Percentiles rank a stretch among this genome's conserved stretches.
Evolutionary conservation across 53 echinoderm and acorn worm genomes (phyloP).

Genomic region (Henricia sp.): DNA sequence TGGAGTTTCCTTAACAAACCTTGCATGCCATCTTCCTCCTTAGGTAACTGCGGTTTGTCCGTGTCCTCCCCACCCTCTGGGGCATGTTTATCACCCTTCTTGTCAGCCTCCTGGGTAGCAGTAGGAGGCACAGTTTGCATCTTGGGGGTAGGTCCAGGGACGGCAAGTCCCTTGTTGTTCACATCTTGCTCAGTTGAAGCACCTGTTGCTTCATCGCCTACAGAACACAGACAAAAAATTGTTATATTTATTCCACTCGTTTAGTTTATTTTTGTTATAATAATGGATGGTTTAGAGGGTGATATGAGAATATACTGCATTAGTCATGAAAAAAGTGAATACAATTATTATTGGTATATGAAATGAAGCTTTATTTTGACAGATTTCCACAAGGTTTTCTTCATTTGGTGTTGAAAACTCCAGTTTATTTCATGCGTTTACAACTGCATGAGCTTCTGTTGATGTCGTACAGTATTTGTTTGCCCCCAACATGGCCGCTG

Average conservation of each 20-base stretch:
- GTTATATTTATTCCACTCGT: neutral
- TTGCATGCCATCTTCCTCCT: slow-evolving; percentile 20
- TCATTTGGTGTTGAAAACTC: too few species aligned
- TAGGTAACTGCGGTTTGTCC: slow-evolving; percentile 12
- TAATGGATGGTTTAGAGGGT: too few species aligned
- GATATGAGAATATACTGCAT: too few species aligned
- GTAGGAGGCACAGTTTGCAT: slow-evolving; percentile 5
- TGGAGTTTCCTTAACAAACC: neutral
- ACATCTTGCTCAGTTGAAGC: slow-evolving; percentile 8
- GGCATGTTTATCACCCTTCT: slow-evolving; percentile 43
- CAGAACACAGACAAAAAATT: neutral
- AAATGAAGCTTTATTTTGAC: too few species aligned
- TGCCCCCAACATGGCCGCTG: too few species aligned
- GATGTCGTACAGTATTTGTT: too few species aligned
- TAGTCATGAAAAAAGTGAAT: too few species aligned
- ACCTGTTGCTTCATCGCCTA: slow-evolving; percentile 43
- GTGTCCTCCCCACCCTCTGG: slow-evolving; percentile 21
- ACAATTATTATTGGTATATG: too few species aligned
- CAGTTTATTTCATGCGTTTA: too few species aligned
- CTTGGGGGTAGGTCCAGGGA: neutral
- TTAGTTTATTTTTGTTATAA: neutral
- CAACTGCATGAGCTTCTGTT: too few species aligned
- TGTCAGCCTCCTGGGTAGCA: slow-evolving; percentile 38
- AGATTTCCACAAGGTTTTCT: too few species aligned
- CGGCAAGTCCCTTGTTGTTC: neutral